Conservation (phyloP, 2,113 vertebrate genomes). For the Labeo rohita region DNA sequence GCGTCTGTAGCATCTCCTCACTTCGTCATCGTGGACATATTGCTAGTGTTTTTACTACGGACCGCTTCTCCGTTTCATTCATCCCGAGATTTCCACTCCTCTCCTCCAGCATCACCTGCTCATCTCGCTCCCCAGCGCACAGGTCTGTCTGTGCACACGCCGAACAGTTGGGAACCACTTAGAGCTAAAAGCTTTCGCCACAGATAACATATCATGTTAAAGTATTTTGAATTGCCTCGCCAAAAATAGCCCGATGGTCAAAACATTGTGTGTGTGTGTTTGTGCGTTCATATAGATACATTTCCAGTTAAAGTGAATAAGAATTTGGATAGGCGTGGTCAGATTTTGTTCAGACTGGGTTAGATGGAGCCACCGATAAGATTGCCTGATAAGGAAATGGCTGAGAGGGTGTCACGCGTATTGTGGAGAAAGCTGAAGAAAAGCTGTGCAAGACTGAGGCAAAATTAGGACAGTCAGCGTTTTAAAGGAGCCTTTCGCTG, state of each 20-base stretch:
- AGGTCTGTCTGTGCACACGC: conserved; percentile 60
- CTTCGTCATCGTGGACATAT: conserved; percentile 77
- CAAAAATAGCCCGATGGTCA: conserved; percentile 37
- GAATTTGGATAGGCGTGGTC: conserved; percentile 78
- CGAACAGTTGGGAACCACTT: conserved; percentile 56
- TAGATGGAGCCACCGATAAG: conserved; percentile 73
- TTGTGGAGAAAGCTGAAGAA: conserved; percentile 56
- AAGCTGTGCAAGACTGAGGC: conserved; percentile 42
- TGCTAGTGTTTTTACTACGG: conserved; percentile 81
- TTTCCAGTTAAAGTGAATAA: conserved; percentile 66
- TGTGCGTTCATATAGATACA: conserved; percentile 35
- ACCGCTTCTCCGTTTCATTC: conserved; percentile 81
- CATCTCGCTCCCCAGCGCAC: conserved; percentile 67
- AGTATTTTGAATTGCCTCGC: conserved; percentile 48
- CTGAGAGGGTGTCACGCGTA: conserved; percentile 56
- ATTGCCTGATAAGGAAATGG: conserved; percentile 73
- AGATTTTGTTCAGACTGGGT: conserved; percentile 72
- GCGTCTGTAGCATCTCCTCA: conserved; percentile 64
- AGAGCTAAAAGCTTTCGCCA: conserved; percentile 39
- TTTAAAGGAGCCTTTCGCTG: conserved; percentile 51
- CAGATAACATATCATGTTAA: conserved; percentile 51
- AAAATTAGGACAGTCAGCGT: conserved; percentile 53
- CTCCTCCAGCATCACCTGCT: conserved; percentile 75
- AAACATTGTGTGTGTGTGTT: conserved; percentile 31
- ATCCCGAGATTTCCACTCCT: conserved; percentile 75